Base-by-base conservation (phyloP, 2,888 invertebrate genomes). In the Pristionchus exspectatus region DNA sequence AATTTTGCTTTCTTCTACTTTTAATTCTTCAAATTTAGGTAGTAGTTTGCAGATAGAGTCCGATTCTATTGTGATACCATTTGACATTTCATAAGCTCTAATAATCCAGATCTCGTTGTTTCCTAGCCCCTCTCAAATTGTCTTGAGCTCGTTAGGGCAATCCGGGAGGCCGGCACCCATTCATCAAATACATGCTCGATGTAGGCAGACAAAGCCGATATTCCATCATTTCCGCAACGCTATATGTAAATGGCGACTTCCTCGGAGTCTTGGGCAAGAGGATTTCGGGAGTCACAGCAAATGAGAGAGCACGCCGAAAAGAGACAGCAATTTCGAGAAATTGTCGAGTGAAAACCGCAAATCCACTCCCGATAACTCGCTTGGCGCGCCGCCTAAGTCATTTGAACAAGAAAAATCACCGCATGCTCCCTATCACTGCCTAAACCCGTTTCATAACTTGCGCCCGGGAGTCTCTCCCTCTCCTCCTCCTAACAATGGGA, bases 371-470 rank as follows among this genome's bases (percentile, higher is more conserved):
- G 12, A 30, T 33, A 33, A 33, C 33, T 14, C 33, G 14, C 9
- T 72, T 72, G 63, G 12, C 63, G n/a, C 24, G 63, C 63, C 63
- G 63, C 24, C 10, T n/a, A 63, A 63, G 5, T 56, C 21, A 21
- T 3, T 56, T 63, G 63, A 63, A 3, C 63, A 63, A 63, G 63
- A 63, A 63, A 63, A 63, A 63, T 56, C 56, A 56, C n/a, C 63
- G 7, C n/a, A 10, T 0, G 63, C 63, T 50, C 10, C 21, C 30
- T 72, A 44, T 81, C 50, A 50, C 21, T 77, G 33, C 50, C 44
- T 50, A 81, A 81, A 81, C 81, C n/a, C 81, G 81, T 81, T 81
- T 81, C 81, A 81, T 81, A 81, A 81, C 81, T 54, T 81, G 72
- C 18, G 81, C 24, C 44, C 44, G 50, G 21, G 50, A 50, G 50